A percentile compares a stretch with the other conserved stretches of the same genome.
Conservation (phyloP, 2,113 vertebrate genomes). For the Apodemus speciosus region DNA sequence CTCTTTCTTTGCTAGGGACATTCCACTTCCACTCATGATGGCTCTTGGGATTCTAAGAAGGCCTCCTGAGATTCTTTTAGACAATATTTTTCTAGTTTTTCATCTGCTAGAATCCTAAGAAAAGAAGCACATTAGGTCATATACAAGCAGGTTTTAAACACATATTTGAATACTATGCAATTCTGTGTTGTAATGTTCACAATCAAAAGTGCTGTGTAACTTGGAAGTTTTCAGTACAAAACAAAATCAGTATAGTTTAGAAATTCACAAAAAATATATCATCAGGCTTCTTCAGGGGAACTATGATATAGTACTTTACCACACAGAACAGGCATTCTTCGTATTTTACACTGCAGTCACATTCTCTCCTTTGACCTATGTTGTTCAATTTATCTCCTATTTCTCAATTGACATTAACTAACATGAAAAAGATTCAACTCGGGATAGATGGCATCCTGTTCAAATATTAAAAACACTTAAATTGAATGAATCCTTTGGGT, state of each 20-base stretch:
- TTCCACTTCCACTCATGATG: neutral
- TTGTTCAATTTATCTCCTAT: neutral
- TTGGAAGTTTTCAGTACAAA: slow-evolving; percentile 25
- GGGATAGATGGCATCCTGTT: neutral
- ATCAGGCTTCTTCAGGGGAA: neutral
- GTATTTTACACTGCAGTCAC: slow-evolving; percentile 6
- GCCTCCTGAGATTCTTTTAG: neutral
- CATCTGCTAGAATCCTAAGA: neutral
- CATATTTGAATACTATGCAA: neutral
- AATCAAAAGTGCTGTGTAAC: neutral
- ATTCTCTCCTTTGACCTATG: slow-evolving; percentile 5
- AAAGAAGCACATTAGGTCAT: neutral
- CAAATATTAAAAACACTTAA: slow-evolving; percentile 34
- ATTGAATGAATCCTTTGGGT: slow-evolving; percentile 20
- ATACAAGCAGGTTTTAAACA: neutral
- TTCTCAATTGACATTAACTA: slow-evolving; percentile 44
- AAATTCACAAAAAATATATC: neutral
- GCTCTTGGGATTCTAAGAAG: neutral
- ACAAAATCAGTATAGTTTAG: neutral
- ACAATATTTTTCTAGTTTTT: neutral
- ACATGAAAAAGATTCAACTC: neutral
- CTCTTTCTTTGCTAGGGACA: neutral
- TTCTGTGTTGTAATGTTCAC: neutral
- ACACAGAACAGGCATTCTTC: neutral
- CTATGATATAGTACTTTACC: neutral